phyloP scores from a whole-genome alignment of 35 echinoderm and acorn worm species.

The Chiridota heheva region DNA sequence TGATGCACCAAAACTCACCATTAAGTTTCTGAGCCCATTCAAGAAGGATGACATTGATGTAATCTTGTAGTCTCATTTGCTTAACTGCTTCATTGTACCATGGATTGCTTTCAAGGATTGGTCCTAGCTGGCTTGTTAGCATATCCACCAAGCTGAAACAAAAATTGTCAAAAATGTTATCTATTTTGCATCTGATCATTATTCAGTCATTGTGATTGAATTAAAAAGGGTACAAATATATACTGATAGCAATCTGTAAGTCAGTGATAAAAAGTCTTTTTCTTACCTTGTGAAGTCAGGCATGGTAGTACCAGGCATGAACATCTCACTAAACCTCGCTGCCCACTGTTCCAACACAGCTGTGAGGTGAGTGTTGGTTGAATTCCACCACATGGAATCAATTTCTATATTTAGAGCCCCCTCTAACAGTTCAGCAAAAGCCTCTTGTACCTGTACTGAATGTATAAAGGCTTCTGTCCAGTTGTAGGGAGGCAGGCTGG shows the following conservation, averaged over 20 bases:
- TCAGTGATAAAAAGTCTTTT: too few relatives aligned
- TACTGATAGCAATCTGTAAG: too few relatives aligned
- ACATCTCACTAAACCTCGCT: background rate
- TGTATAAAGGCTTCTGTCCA: conserved; percentile 38
- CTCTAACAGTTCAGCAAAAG: conserved; percentile 10
- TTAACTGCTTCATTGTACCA: background rate
- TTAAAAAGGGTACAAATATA: too few relatives aligned
- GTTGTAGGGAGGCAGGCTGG: conserved; percentile 58
- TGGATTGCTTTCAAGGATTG: background rate
- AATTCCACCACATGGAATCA: conserved; percentile 50
- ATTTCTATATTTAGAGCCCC: conserved; percentile 5
- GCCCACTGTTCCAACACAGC: conserved; percentile 52
- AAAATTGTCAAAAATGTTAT: too few relatives aligned
- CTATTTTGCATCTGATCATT: too few relatives aligned
- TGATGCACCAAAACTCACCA: too few relatives aligned
- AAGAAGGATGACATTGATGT: conserved; percentile 19
- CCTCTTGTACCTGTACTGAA: conserved; percentile 17
- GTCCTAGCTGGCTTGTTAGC: background rate
- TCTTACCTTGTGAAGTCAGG: background rate
- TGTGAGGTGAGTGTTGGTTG: background rate
- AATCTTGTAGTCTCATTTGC: conserved; percentile 6
- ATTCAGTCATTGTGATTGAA: too few relatives aligned
- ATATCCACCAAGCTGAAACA: background rate
- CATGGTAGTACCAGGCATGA: background rate
- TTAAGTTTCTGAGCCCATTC: conserved; percentile 17